A percentile compares a stretch with the other conserved stretches of the same genome.
These are phyloP conservation scores for Asbolus verrucosus DNA, from an alignment of 1,140 invertebrate species.

Conservation along the genomic window DNA sequence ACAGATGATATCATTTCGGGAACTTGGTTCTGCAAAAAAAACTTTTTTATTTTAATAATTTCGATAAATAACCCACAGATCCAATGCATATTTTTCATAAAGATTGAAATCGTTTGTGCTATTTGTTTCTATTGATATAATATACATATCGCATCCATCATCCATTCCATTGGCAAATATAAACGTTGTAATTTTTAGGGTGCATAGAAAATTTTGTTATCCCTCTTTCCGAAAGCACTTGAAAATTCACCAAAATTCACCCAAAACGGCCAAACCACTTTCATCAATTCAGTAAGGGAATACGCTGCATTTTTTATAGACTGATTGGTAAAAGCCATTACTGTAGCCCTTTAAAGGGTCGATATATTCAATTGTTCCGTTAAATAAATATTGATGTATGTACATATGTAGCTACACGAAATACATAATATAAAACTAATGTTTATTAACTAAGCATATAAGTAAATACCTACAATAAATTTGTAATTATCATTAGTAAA, in stretches of 20 bases:
- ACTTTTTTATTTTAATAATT: too few relatives aligned
- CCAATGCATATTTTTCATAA: too few relatives aligned
- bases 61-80: too few relatives aligned
- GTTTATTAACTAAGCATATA: too few relatives aligned
- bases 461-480: too few relatives aligned
- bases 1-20: slow-evolving; percentile 28
- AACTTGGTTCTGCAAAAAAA: too few relatives aligned
- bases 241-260: slow-evolving; percentile 41
- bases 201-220: slow-evolving; percentile 14
- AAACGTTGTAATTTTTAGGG: background rate
- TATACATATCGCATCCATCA: too few relatives aligned
- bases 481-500: too few relatives aligned
- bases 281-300: slow-evolving; percentile 28
- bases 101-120: background rate
- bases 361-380: slow-evolving; percentile 11
- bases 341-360: slow-evolving; percentile 1
- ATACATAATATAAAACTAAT: too few relatives aligned
- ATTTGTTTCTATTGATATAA: background rate
- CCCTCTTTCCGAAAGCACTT: slow-evolving; percentile 13
- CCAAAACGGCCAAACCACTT: slow-evolving; percentile 35
- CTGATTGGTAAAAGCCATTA: slow-evolving; percentile 38
- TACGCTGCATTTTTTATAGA: slow-evolving; percentile 34
- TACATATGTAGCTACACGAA: too few relatives aligned
- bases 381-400: too few relatives aligned
- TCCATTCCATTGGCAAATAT: too few relatives aligned